These are phyloP conservation scores for Papilio elwesi DNA, from an alignment of 2,888 invertebrate species.

Conservation along the genomic window DNA sequence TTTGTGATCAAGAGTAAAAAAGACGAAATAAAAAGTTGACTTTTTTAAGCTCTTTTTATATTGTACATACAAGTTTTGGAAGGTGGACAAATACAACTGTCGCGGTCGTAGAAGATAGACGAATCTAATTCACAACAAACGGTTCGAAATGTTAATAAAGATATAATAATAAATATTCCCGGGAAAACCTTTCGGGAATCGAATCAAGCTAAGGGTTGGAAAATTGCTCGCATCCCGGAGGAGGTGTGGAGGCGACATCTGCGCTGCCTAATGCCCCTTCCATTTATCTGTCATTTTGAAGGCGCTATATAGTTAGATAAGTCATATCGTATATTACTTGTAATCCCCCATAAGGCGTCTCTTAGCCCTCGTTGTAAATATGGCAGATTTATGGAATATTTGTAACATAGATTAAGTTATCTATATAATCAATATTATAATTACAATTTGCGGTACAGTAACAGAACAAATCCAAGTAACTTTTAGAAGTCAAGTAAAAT, in stretches of 20 bases:
- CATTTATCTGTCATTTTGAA: constrained; percentile 79
- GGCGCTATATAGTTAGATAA: constrained; percentile 53
- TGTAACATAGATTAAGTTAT: no score
- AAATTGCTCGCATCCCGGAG: constrained; percentile 79
- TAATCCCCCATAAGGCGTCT: constrained; percentile 42
- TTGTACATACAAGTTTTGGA: constrained; percentile 46
- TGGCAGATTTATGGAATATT: constrained; percentile 33
- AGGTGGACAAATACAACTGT: constrained; percentile 68
- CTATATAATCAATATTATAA: no score
- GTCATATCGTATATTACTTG: constrained; percentile 48
- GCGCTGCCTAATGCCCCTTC: constrained; percentile 77
- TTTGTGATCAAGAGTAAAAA: no score
- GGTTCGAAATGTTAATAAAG: constrained; percentile 79
- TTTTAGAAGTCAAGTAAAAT: no score
- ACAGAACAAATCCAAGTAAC: no score
- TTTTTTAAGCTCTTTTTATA: no score
- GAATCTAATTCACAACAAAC: constrained; percentile 75
- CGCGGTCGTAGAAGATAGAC: constrained; percentile 56
- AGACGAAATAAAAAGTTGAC: no score
- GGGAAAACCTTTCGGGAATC: constrained; percentile 79
- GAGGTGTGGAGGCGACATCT: constrained; percentile 76
- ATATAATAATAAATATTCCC: constrained; percentile 82
- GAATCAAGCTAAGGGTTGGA: constrained; percentile 82
- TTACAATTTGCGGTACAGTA: no score
- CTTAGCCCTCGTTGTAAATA: constrained; percentile 30